These are phyloP conservation scores for Sicus ferrugineus DNA, from an alignment of 2,888 invertebrate species.

Conservation along the genomic window DNA sequence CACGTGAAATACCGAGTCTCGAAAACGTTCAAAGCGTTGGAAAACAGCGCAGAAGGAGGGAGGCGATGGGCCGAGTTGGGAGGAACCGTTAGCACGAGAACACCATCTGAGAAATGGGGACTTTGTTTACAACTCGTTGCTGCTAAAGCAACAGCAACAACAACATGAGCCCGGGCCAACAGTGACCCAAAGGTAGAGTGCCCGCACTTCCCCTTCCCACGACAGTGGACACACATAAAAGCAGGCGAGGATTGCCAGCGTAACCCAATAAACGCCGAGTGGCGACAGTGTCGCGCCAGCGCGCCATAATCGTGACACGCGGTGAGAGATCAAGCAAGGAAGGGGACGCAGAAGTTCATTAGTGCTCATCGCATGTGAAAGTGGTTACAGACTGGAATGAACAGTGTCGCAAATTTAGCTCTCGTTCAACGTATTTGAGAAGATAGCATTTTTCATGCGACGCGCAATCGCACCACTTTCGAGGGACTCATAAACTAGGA, in stretches of 20 bases:
- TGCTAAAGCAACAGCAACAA: constrained; percentile 5
- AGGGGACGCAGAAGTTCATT: constrained; percentile 47
- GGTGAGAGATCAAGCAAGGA: too few species aligned
- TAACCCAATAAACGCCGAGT: constrained; percentile 36
- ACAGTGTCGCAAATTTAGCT: too few species aligned
- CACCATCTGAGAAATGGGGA: constrained; percentile 15
- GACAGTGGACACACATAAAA: background rate
- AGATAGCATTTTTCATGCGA: constrained; percentile 37
- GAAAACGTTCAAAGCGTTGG: background rate
- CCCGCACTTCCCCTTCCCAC: background rate
- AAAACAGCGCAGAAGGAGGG: background rate
- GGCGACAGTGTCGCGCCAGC: background rate
- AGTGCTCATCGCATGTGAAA: constrained; percentile 47
- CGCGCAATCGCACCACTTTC: constrained; percentile 32
- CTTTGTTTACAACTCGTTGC: constrained; percentile 18
- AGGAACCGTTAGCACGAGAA: background rate
- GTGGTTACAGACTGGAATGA: constrained; percentile 31
- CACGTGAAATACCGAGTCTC: constrained; percentile 10
- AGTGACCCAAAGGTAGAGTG: constrained; percentile 5
- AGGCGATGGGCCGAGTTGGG: too few species aligned
- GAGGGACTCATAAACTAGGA: constrained; percentile 47
- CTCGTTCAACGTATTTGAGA: constrained; percentile 10
- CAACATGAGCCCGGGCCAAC: constrained; percentile 31
- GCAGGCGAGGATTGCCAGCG: constrained; percentile 31
- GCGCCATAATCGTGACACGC: background rate